Percentiles rank a stretch among this genome's conserved stretches.
These are phyloP conservation scores for Trichoplusia ni DNA, from an alignment of 1,140 invertebrate genomes.

Conservation along the genomic window DNA sequence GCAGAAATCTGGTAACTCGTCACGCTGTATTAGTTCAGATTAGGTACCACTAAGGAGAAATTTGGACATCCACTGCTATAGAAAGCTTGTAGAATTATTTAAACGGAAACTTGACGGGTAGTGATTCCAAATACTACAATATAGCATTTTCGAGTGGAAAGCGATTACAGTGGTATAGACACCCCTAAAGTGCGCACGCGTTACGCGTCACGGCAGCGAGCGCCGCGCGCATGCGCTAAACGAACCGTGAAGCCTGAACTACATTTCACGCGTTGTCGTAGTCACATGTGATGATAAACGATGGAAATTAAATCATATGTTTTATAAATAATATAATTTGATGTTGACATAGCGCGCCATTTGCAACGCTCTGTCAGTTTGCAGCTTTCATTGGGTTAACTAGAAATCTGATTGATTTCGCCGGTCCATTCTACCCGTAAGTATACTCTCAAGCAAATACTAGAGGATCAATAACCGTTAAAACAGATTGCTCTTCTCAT, in stretches of 20 bases:
- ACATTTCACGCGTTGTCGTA: constrained; percentile 51
- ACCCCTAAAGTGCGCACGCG: constrained; percentile 22
- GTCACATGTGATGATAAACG: constrained; percentile 31
- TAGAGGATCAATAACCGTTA: too few species aligned
- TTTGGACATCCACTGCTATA: background rate
- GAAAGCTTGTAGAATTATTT: constrained; percentile 24
- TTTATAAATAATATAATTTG: constrained; percentile 19
- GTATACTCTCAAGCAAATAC: too few species aligned
- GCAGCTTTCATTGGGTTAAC: background rate
- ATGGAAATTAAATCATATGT: constrained; percentile 32
- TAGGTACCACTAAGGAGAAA: background rate
- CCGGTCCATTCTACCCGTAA: too few species aligned
- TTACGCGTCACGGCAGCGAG: background rate
- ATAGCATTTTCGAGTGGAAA: constrained; percentile 17
- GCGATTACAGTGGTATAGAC: constrained; percentile 7
- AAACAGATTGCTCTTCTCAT: too few species aligned
- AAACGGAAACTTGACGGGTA: constrained; percentile 12
- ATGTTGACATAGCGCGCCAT: constrained; percentile 7
- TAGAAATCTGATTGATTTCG: constrained; percentile 17
- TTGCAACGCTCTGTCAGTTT: background rate
- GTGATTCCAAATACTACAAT: constrained; percentile 29
- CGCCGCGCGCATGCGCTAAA: constrained; percentile 12
- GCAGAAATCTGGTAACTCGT: too few species aligned
- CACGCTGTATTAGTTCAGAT: too few species aligned
- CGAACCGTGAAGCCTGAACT: constrained; percentile 50